A percentile compares a stretch with the other conserved stretches of the same genome.
Conservation (phyloP, 2,888 invertebrate species). For the Cryptosula pallasiana region DNA sequence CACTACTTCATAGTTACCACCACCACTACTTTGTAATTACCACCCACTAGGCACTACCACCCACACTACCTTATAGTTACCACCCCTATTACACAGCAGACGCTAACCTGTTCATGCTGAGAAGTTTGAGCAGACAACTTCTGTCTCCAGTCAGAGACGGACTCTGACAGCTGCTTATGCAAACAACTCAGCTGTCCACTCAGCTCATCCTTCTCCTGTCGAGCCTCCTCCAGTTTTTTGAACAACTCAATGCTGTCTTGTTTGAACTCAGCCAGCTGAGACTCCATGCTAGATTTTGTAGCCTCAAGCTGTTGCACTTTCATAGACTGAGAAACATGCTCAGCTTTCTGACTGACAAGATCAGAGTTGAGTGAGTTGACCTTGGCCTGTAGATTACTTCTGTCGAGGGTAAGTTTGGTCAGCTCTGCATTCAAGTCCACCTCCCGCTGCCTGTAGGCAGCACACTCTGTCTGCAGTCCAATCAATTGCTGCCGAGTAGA, state of each 20-base stretch:
- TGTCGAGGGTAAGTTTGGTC: neutral
- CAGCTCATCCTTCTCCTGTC: slow-evolving; percentile 18
- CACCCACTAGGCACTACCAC: too few species aligned
- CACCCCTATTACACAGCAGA: too few species aligned
- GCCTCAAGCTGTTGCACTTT: slow-evolving; percentile 15
- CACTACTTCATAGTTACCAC: too few species aligned
- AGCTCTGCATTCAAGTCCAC: slow-evolving; percentile 8
- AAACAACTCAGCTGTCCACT: neutral
- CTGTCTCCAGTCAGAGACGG: neutral
- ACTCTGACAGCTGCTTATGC: neutral
- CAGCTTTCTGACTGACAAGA: neutral
- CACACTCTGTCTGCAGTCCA: neutral
- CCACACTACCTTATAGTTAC: too few species aligned
- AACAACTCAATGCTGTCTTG: slow-evolving; percentile 11
- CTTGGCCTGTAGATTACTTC: slow-evolving; percentile 13
- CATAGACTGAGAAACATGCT: neutral
- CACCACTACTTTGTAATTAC: too few species aligned
- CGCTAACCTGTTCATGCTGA: neutral
- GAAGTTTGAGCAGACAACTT: neutral
- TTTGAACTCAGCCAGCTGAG: slow-evolving; percentile 1
- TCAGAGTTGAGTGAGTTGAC: slow-evolving; percentile 18
- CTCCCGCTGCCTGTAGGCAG: neutral
- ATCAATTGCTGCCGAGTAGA: neutral
- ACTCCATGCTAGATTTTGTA: neutral
- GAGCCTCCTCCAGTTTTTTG: neutral